These are phyloP conservation scores for Felis chaus DNA, from an alignment of 2,113 vertebrate species.

Conservation along the genomic window DNA sequence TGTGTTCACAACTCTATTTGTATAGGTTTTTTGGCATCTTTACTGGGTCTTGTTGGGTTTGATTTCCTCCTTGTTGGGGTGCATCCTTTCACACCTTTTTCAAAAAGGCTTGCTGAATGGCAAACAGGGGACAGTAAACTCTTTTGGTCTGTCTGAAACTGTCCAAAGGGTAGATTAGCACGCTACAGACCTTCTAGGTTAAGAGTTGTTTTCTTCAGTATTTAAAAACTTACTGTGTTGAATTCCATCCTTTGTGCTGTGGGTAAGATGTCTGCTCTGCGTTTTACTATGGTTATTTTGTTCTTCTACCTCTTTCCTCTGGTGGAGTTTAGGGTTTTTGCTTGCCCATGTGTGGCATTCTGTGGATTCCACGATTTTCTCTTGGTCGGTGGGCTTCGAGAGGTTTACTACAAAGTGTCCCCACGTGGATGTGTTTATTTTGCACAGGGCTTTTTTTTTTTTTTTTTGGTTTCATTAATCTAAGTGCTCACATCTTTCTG, in stretches of 20 bases:
- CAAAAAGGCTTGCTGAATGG: neutral
- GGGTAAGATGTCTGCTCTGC: accelerated
- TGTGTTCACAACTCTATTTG: neutral
- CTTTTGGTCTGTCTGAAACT: neutral
- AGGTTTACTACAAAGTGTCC: neutral
- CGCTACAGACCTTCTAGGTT: neutral
- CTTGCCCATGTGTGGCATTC: too few relatives aligned
- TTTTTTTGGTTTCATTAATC: neutral
- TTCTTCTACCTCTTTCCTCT: neutral
- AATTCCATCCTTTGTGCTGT: neutral
- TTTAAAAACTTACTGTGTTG: neutral
- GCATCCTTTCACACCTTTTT: neutral
- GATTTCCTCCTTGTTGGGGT: neutral
- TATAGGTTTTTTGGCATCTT: neutral
- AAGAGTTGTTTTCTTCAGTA: neutral
- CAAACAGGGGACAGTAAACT: too few relatives aligned
- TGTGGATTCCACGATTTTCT: neutral
- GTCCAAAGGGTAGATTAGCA: neutral
- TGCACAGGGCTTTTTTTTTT: neutral
- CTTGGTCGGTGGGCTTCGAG: accelerated
- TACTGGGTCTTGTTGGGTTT: neutral
- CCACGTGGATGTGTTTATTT: accelerated
- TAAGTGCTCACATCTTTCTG: accelerated
- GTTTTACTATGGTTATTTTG: neutral
- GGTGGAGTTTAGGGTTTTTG: neutral